Base-by-base conservation (phyloP, 1,140 invertebrate species). In the Leptinotarsa texana region DNA sequence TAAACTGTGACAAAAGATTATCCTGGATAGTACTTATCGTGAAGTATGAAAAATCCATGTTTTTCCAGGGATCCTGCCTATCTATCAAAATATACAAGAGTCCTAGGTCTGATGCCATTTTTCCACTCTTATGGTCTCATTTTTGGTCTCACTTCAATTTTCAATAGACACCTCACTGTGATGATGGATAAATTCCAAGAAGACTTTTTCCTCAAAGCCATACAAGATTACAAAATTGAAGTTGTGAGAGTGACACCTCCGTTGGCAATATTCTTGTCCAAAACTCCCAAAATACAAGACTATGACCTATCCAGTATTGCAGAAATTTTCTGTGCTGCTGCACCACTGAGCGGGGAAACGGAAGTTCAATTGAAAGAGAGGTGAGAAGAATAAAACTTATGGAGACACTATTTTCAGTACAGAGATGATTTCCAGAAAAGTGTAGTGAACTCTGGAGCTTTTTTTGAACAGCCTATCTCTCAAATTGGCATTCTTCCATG, bases 161-260 rank as follows among this genome's bases (percentile, higher is more conserved):
- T 75, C 3, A 63, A 70, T 4, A 57, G 62, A n/a, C 61, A 78
- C n/a, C 67, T 74, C 33, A 72, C 83, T 3, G 80, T 86, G 2
- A 82, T 83, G 65, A 57, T 87, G 27, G 47, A 82, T 21, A 87
- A 86, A 69, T 93, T 93, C 82, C 88, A 92, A 2, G 86, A 89
- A 15, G 83, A 90, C 61, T 48, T 85, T 1, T 80, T 75, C 27
- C 49, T 80, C 4, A 75, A 73, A 65, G 17, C 71, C 1, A 75
- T 78, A 13, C 72, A 80, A 74, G 71, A 78, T 15, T 75, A 78
- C 61, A 72, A 62, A 69, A 74, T 78, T 6, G n/a, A 33, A 33
- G 11, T 33, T 8, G 21, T 77, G 11, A 51, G 65, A 17, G n/a
- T 80, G 3, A 77, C 75, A n/a, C 79, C 79, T 18, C 79, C 79